Base-by-base conservation (phyloP, 1,140 invertebrate species). In the Parapsyche elsis region DNA sequence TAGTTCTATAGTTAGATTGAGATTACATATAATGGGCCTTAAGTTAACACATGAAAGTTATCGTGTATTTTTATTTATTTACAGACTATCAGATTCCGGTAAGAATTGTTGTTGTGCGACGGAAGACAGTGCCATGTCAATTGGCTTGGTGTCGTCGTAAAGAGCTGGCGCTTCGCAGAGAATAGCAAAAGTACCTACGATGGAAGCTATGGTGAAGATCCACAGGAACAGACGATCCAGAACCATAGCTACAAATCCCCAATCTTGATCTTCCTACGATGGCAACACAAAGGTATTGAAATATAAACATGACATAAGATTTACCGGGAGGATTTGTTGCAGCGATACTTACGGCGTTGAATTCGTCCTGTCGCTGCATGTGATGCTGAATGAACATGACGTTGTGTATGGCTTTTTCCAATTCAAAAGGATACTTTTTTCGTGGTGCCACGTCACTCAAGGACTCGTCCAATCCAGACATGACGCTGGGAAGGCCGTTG, bases 211-310 rank as follows among this genome's bases (percentile, higher is more conserved):
- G 67, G 93, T 93, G 89, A 99, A 99, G 21, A 99, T 94, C 94
- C 96, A 98, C 0, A 99, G 92, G 86, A 99, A 98, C 0, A 99
- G 90, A 21, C 98, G 92, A 87, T 99, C 98, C 80, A 99, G 91
- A 0, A 99, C 98, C 97, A 99, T 99, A 16, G 98, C 98, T 4
- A 99, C 97, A 87, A 99, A 99, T 71, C 97, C 98, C 98, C 98
- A 99, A 86, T 99, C 98, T 91, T 97, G 95, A 89, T 98, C 96
- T 87, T 97, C 95, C 96, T 98, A 88, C 81, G 24, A 26, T 2
- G 38, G n/a, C 14, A 87, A 86, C 81, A 23, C 16, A 23, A 76
- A 79, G 80, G 30, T 45, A 79, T 24, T 2, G 24, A 67, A 67
- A 67, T 67, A 7, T 38, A 38, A 4, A 7, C 1, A 4, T 38